Conservation (phyloP, 2,888 invertebrate genomes). For the Euzophera pinguis region DNA sequence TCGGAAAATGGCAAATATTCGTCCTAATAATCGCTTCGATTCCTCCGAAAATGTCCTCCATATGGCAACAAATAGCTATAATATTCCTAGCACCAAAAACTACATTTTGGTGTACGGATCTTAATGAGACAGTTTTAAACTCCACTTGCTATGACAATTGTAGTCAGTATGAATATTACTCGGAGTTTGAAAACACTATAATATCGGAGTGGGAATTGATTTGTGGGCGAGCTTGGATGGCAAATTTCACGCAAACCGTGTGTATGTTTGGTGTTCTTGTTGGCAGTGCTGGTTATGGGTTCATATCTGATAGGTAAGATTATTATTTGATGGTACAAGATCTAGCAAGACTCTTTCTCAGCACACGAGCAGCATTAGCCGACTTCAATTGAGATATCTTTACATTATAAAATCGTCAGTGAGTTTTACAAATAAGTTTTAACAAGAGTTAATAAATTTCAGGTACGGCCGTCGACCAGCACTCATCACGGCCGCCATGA, state of each 20-base stretch:
- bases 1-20: constrained; percentile 84
- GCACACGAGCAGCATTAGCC: too few species aligned
- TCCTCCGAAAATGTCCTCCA: constrained; percentile 83
- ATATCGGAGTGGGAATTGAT: constrained; percentile 85
- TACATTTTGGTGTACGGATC: constrained; percentile 59
- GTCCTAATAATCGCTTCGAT: constrained; percentile 79
- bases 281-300: constrained; percentile 84
- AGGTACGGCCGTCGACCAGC: constrained; percentile 86
- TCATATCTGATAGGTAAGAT: constrained; percentile 82
- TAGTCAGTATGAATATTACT: constrained; percentile 74
- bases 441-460: constrained; percentile 24
- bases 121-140: constrained; percentile 44
- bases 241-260: constrained; percentile 83
- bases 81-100: constrained; percentile 84
- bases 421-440: not conserved
- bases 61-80: constrained; percentile 85
- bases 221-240: constrained; percentile 80
- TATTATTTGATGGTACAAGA: too few species aligned
- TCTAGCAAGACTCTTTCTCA: too few species aligned
- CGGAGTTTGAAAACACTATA: constrained; percentile 82
- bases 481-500: constrained; percentile 79
- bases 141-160: constrained; percentile 74
- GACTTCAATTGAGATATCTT: too few species aligned
- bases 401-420: too few species aligned
- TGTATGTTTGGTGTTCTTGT: constrained; percentile 85